A percentile compares a stretch with the other conserved stretches of the same genome.
Conservation (phyloP, 2,113 vertebrate species). For the Rhizomys pruinosus region DNA sequence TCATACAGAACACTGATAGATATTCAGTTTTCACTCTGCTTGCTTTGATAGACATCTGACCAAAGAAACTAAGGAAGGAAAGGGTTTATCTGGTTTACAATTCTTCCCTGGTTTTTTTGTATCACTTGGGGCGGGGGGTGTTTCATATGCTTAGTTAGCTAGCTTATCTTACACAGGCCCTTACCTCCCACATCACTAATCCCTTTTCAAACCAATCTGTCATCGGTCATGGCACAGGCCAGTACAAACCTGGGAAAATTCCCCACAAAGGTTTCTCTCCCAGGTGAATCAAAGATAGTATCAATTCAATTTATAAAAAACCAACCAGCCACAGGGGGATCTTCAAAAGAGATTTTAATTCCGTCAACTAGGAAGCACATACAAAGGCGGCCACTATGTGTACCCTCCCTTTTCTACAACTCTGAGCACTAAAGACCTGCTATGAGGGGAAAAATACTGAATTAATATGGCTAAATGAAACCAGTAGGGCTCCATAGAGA, state of each 20-base stretch:
- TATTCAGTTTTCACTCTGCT: not conserved
- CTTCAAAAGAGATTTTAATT: constrained; percentile 61
- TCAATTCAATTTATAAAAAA: not conserved
- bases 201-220: not conserved
- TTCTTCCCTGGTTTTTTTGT: no score
- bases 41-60: not conserved
- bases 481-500: not conserved
- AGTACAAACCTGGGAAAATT: not conserved
- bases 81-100: no score
- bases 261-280: not conserved
- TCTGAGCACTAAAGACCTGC: constrained; percentile 7
- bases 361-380: not conserved
- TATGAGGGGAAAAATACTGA: not conserved
- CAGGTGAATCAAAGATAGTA: not conserved
- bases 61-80: not conserved
- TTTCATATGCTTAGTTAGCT: not conserved
- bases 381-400: not conserved
- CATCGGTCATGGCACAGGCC: no score
- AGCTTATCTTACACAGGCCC: not conserved
- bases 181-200: not conserved
- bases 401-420: not conserved
- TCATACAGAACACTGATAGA: constrained; percentile 56
- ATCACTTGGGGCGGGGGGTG: no score
- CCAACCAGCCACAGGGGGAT: not conserved
- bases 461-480: not conserved